phyloP scores from a whole-genome alignment of 1,140 invertebrate genomes.

The Chionoecetes opilio region DNA sequence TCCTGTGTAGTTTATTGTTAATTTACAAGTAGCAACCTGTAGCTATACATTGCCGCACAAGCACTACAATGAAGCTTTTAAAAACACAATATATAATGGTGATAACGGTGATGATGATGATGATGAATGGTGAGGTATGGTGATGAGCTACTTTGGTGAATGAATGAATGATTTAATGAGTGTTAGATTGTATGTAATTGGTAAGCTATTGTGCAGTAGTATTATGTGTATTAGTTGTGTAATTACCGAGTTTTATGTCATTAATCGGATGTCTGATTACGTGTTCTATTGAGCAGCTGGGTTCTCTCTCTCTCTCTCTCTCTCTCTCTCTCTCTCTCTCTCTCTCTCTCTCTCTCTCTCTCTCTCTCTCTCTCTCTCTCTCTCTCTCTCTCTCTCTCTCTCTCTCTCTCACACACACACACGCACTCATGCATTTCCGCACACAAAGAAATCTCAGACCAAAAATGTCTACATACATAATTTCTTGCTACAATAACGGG shows the following conservation, averaged over 20 bases:
- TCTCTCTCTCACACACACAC: not conserved
- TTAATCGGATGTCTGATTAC: too few relatives aligned
- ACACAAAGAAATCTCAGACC: not conserved
- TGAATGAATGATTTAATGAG: not conserved
- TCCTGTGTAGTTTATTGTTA: too few relatives aligned
- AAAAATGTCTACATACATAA: not conserved
- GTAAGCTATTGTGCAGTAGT: not conserved
- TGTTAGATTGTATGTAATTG: not conserved
- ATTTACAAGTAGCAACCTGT: too few relatives aligned
- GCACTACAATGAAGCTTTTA: too few relatives aligned
- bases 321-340: conserved; percentile 27
- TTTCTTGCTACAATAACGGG: not conserved
- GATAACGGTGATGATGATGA: too few relatives aligned
- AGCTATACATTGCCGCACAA: too few relatives aligned
- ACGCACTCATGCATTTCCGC: not conserved
- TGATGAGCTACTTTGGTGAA: too few relatives aligned
- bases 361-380: conserved; percentile 12
- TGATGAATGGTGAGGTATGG: too few relatives aligned
- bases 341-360: conserved; percentile 27
- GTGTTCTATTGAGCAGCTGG: too few relatives aligned
- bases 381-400: conserved; percentile 8
- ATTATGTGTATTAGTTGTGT: not conserved
- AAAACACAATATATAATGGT: too few relatives aligned
- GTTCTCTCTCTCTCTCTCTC: not conserved
- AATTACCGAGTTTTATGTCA: not conserved